A percentile compares a stretch with the other conserved stretches of the same genome.
These are phyloP conservation scores for Pristionchus japonicus DNA, from an alignment of 2,888 invertebrate species.

Conservation along the genomic window DNA sequence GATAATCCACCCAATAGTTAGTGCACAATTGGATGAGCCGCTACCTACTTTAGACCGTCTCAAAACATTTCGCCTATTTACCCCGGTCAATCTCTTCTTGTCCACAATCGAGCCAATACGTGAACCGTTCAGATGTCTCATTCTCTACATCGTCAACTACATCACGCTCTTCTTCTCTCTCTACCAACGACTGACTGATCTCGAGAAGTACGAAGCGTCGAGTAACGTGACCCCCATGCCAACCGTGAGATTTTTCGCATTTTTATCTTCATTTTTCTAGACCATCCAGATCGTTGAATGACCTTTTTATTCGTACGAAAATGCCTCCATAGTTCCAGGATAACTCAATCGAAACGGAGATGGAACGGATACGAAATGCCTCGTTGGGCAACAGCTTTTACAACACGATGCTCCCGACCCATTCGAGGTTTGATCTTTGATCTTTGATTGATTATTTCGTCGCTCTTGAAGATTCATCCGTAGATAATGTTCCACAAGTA, in stretches of 20 bases:
- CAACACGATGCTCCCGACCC: not conserved
- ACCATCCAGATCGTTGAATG: not conserved
- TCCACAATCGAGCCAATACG: too few species aligned
- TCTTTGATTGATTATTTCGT: too few species aligned
- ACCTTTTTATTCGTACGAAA: not conserved
- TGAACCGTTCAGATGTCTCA: slow-evolving; percentile 92
- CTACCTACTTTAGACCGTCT: too few species aligned
- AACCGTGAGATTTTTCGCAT: not conserved
- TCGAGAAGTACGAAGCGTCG: slow-evolving; percentile 52
- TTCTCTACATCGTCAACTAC: slow-evolving; percentile 91
- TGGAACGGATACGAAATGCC: not conserved
- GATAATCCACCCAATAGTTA: too few species aligned
- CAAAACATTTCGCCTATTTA: not conserved
- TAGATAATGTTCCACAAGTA: too few species aligned
- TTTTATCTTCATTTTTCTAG: not conserved
- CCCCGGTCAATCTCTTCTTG: slow-evolving; percentile 71
- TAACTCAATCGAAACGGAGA: not conserved
- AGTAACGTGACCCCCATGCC: too few species aligned
- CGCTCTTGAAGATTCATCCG: too few species aligned
- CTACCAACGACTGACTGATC: slow-evolving; percentile 85
- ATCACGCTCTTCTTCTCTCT: slow-evolving; percentile 93
- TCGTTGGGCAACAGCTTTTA: not conserved
- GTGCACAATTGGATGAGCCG: too few species aligned
- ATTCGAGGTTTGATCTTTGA: not conserved
- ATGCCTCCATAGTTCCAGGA: not conserved